A percentile compares a stretch with the other conserved stretches of the same genome.
These are phyloP conservation scores for Apodemus sylvaticus DNA, from an alignment of 2,113 vertebrate species.

Conservation along the genomic window DNA sequence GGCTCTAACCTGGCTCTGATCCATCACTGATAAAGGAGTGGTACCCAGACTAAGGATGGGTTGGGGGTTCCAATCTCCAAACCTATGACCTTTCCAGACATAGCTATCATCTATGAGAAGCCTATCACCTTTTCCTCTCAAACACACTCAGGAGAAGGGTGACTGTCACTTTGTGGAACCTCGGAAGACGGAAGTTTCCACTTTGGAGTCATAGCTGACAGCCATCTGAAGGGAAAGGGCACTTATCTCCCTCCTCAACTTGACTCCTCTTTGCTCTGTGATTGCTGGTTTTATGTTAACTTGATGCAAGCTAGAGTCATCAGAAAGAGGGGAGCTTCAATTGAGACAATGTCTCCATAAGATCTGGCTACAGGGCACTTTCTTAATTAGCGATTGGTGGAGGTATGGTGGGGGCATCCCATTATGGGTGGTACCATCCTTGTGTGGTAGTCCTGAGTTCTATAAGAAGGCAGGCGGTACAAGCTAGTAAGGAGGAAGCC, in stretches of 20 bases:
- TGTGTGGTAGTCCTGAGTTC: background rate
- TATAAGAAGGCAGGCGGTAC: background rate
- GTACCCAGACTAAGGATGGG: rapidly evolving
- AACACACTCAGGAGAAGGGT: background rate
- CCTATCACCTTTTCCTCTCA: background rate
- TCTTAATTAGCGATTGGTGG: background rate
- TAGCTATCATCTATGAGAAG: background rate
- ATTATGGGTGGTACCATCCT: background rate
- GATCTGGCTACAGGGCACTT: background rate
- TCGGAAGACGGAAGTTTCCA: background rate
- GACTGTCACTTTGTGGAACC: background rate
- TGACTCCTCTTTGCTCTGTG: background rate
- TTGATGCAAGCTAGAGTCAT: background rate
- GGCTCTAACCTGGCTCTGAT: background rate
- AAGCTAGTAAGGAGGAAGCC: background rate
- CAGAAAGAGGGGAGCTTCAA: background rate
- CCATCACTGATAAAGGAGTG: background rate
- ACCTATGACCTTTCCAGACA: too few species aligned
- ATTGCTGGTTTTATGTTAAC: background rate
- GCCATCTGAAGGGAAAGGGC: background rate
- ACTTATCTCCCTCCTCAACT: background rate
- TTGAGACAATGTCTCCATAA: background rate
- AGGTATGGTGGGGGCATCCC: too few species aligned
- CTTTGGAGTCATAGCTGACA: background rate
- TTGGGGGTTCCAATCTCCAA: background rate